Evolutionary conservation across 1,140 invertebrate genomes (phyloP).

Genomic region (Atta cephalotes): DNA sequence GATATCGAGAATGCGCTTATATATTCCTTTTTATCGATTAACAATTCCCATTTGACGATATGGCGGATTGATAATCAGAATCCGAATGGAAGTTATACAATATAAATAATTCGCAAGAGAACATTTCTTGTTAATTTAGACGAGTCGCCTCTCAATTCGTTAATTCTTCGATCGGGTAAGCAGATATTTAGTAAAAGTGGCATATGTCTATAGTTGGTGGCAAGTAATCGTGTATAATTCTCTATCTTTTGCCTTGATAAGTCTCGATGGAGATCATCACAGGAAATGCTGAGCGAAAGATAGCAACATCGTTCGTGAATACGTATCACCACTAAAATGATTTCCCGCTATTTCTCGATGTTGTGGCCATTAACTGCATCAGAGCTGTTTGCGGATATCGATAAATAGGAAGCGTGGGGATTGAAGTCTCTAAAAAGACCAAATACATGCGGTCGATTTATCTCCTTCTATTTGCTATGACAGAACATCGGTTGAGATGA

Average conservation of each 20-base stretch:
- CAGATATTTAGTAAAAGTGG: constrained; percentile 59
- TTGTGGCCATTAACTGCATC: constrained; percentile 34
- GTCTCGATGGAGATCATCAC: constrained; percentile 1
- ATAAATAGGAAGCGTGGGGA: constrained; percentile 30
- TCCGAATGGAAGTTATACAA: constrained; percentile 55
- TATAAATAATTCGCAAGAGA: constrained; percentile 69
- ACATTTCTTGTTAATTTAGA: constrained; percentile 45
- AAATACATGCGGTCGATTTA: constrained; percentile 42
- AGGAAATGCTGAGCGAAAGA: not conserved
- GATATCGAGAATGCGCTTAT: not conserved
- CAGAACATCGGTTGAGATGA: constrained; percentile 23
- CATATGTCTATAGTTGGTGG: constrained; percentile 51
- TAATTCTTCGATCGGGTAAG: not conserved
- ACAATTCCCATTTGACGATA: constrained; percentile 32
- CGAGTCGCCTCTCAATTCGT: constrained; percentile 30
- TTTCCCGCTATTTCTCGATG: constrained; percentile 48
- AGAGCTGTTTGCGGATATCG: constrained; percentile 45
- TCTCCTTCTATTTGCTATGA: constrained; percentile 27
- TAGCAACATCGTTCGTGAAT: constrained; percentile 14
- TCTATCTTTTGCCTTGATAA: constrained; percentile 28
- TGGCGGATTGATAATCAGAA: constrained; percentile 35
- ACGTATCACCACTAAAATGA: not conserved
- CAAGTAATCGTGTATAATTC: constrained; percentile 20
- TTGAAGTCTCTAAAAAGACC: constrained; percentile 23
- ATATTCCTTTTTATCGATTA: constrained; percentile 51